Conservation (phyloP, 35 echinoderm and acorn worm genomes). For the Amphiura filiformis region DNA sequence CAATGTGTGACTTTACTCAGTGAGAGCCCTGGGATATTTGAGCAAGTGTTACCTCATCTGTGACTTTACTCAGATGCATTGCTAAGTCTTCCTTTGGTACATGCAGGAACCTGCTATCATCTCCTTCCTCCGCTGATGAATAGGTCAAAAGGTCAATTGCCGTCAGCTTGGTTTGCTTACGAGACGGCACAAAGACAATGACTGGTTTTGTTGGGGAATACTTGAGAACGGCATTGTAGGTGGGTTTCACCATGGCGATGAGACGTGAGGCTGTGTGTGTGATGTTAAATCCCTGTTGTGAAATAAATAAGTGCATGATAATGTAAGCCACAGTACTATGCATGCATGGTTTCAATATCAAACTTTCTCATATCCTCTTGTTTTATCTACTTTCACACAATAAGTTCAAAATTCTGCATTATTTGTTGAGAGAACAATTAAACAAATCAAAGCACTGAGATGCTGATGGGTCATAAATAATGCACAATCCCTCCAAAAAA, state of each 20-base stretch:
- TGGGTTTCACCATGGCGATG: constrained; percentile 99
- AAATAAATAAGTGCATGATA: too few species aligned
- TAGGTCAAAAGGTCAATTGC: constrained; percentile 98
- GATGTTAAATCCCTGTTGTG: constrained; percentile 88
- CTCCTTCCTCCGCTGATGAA: constrained; percentile 76
- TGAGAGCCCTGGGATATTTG: too few species aligned
- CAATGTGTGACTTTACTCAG: too few species aligned
- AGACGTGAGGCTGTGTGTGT: constrained; percentile 95
- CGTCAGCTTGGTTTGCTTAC: constrained; percentile 97
- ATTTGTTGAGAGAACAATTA: too few species aligned
- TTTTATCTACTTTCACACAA: too few species aligned
- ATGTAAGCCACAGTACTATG: too few species aligned
- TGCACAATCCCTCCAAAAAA: too few species aligned
- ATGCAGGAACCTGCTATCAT: constrained; percentile 88
- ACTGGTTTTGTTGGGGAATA: constrained; percentile 81
- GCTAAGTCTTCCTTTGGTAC: background rate
- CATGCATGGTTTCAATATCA: too few species aligned
- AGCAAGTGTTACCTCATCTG: constrained; percentile 43
- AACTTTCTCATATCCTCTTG: too few species aligned
- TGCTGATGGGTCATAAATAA: too few species aligned
- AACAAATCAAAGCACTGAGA: too few species aligned
- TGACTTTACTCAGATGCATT: constrained; percentile 26
- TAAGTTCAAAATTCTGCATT: too few species aligned
- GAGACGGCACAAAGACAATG: constrained; percentile 92
- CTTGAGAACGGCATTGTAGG: constrained; percentile 96